These are phyloP conservation scores for Atta colombica DNA, from an alignment of 1,140 invertebrate species.

Conservation along the genomic window DNA sequence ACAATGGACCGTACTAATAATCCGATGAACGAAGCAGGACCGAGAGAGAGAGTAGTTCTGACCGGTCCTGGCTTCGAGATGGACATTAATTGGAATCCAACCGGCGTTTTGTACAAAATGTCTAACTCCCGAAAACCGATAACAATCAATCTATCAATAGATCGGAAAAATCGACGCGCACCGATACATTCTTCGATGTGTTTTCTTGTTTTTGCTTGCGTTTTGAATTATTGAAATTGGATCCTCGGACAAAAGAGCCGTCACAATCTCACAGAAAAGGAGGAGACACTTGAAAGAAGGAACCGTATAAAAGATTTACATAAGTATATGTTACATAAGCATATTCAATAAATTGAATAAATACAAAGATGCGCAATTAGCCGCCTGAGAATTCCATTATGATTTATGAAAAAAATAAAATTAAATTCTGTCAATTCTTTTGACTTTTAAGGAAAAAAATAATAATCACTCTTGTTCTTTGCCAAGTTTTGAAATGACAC, in stretches of 20 bases:
- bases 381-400: neutral
- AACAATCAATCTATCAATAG: conserved; percentile 33
- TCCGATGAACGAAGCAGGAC: conserved; percentile 41
- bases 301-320: conserved; percentile 46
- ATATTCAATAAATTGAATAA: neutral
- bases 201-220: neutral
- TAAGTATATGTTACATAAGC: conserved; percentile 27
- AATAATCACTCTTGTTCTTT: conserved; percentile 9
- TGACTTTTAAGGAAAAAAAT: neutral
- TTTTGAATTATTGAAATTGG: conserved; percentile 33
- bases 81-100: conserved; percentile 62
- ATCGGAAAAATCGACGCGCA: neutral
- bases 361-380: conserved; percentile 32
- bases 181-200: neutral
- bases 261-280: neutral
- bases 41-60: neutral
- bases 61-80: neutral
- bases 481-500: neutral
- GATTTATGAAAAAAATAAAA: conserved; percentile 48
- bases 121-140: conserved; percentile 20
- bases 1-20: conserved; percentile 71
- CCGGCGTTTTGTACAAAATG: conserved; percentile 14
- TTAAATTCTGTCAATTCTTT: conserved; percentile 30
- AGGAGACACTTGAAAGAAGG: neutral
- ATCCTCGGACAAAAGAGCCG: conserved; percentile 5